Base-by-base conservation (phyloP, 2,113 vertebrate genomes). In the Trichomycterus rosablanca region DNA sequence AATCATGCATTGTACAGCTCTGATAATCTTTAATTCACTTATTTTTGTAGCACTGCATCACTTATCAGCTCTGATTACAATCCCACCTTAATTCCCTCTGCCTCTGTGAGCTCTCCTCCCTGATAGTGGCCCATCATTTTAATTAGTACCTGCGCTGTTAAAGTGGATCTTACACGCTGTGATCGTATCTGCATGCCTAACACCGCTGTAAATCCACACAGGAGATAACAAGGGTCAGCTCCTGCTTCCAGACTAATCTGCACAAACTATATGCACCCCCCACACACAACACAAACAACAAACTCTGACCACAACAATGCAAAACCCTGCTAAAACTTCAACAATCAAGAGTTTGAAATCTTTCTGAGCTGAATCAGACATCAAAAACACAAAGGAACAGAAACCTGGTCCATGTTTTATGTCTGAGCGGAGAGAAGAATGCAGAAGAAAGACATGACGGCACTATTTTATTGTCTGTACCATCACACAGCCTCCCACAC, bases 141-240 rank as follows among this genome's bases (percentile, higher is more conserved):
- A 50, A 39, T 46, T n/a, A 63, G 39, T 28, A 39, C 12, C 48
- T 58, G 59, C 26, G 23, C 37, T 1, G 42, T 39, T 48, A 30
- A 53, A 44, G 49, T n/a, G 18, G 28, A 54, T 42, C 32, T 40
- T 64, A 18, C 54, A 26, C 61, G 40, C 59, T 26, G 61, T 12
- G 14, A 19, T 51, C 52, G 59, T 70, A 30, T 9, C 11, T 26
- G 53, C 44, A 12, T 23, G 61, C 62, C 49, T n/a, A 45, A 65
- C 55, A 12, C 22, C 10, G 2, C 60, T 0, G 54, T 81, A 81
- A 71, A 81, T 72, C 59, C 44, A 18, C 7, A 12, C 2, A 3
- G 32, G 39, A 57, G 68, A 78, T 82, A 75, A 80, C 56, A 32
- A 50, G 54, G 48, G 65, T 70, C 77, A 72, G 77, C 73, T 76